Base-by-base conservation (phyloP, 2,888 invertebrate species). In the Lycocerus yunnanus region DNA sequence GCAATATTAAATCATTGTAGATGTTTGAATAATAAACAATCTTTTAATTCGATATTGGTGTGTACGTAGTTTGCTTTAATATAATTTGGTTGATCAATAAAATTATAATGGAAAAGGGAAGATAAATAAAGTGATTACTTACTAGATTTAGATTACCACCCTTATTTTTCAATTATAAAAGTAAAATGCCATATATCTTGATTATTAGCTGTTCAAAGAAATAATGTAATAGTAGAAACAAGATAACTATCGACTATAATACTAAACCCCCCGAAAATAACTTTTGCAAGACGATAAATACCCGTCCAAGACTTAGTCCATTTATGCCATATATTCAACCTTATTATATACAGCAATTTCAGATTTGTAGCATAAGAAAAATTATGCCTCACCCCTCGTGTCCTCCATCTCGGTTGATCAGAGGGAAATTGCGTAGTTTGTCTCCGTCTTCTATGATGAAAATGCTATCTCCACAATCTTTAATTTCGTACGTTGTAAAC, bases 381-480 rank as follows among this genome's bases (percentile, higher is more conserved):
- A 84, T 84, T 84, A 81, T 83, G 82, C 83, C 82, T 83, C 83
- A 82, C 82, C 82, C 82, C 84, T 84, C 78, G 78, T 75, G 77
- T 76, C 70, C 77, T 77, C 77, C 78, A 71, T 82, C 80, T 81
- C 78, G 68, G 69, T 82, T 78, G 73, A 72, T 75, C 79, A 83
- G 81, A 84, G 85, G 68, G 60, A 66, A 66, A 63, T 84, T 85
- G 85, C 84, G 85, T 86, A 72, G 68, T 74, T 76, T 76, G 86
- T 89, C 87, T 87, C 85, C 82, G 82, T 86, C 84, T 81, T 83
- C 83, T 84, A 86, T 88, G 89, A 90, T 89, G 88, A 89, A 89
- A 88, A 86, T 88, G 88, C 89, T 90, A 90, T 90, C 90, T 88
- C 88, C 87, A 87, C 88, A 88, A 90, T 90, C 90, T 90, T 90